Conservation (phyloP, 2,797 vertebrate species). For the Enteromius radiatus region DNA sequence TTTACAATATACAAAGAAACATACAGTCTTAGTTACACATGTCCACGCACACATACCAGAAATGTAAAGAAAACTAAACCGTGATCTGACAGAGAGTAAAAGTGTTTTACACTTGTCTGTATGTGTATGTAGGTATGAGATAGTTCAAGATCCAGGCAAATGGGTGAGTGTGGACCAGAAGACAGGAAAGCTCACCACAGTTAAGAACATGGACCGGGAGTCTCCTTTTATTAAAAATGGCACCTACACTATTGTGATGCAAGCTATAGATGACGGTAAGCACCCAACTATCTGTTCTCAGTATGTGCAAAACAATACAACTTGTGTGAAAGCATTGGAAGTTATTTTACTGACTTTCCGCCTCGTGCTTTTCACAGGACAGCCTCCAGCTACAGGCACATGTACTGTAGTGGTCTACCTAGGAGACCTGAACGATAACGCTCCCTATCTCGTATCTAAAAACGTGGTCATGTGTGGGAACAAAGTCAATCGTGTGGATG, state of each 20-base stretch:
- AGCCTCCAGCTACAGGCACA: slow-evolving; percentile 76
- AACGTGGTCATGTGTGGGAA: slow-evolving; percentile 72
- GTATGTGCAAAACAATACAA: neutral
- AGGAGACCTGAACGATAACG: slow-evolving; percentile 78
- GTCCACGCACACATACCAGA: neutral
- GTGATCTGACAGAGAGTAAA: neutral
- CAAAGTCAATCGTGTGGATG: slow-evolving; percentile 50
- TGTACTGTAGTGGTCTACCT: slow-evolving; percentile 77
- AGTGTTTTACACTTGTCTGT: neutral
- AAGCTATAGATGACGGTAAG: slow-evolving; percentile 78
- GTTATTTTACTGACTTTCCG: neutral
- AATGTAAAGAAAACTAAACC: neutral
- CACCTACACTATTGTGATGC: slow-evolving; percentile 73
- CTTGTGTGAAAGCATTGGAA: neutral
- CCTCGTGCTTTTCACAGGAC: slow-evolving; percentile 66
- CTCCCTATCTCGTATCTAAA: slow-evolving; percentile 66
- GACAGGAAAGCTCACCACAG: slow-evolving; percentile 77
- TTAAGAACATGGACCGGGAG: slow-evolving; percentile 79
- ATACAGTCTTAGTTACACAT: neutral
- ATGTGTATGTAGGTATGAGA: slow-evolving; percentile 69
- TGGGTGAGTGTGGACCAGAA: slow-evolving; percentile 78
- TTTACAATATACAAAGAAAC: neutral
- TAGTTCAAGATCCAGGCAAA: slow-evolving; percentile 72
- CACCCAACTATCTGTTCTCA: neutral
- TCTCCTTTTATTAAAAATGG: slow-evolving; percentile 73